Base-by-base conservation (phyloP, 1,140 invertebrate species). In the Choristoneura fumiferana region DNA sequence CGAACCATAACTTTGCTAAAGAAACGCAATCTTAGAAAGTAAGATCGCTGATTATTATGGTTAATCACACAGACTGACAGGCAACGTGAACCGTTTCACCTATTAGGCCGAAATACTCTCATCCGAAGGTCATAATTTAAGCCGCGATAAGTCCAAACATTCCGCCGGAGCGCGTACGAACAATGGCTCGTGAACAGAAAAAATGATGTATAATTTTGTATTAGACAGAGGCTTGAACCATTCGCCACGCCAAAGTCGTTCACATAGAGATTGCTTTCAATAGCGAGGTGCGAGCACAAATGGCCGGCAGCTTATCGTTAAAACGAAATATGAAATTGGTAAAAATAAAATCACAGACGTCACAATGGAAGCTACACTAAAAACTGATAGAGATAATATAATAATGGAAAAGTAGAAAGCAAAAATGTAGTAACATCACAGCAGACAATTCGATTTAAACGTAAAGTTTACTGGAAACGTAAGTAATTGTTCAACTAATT, bases 161-260 rank as follows among this genome's bases (percentile, higher is more conserved):
- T 62, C 63, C 60, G 70, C 10, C 39, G 8, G 22, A 15, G 12
- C 38, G 61, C 60, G 55, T 58, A 49, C 69, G 68, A 75, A 85
- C 82, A 83, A 85, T 85, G 55, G 77, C 40, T 71, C 54, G 69
- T 73, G 67, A 79, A 80, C 61, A 57, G 59, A 75, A 79, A 74
- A 84, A 81, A 71, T 74, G 58, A 66, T 60, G 58, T 70, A 70
- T 81, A 78, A 81, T 82, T 81, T 79, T 45, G 57, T 53, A 56
- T 56, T 29, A 22, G 18, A 38, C 13, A 37, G 22, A 34, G 40
- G 52, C 36, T 38, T 55, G 34, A 61, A 55, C 60, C 56, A 62
- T 65, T 67, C 62, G 67, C 60, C 45, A 60, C 58, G 52, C 22
- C 54, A 40, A 73, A 71, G 22, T 69, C 63, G 65, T 72, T 75